These are phyloP conservation scores for Mylabris sibirica DNA, from an alignment of 2,888 invertebrate species.

Conservation along the genomic window DNA sequence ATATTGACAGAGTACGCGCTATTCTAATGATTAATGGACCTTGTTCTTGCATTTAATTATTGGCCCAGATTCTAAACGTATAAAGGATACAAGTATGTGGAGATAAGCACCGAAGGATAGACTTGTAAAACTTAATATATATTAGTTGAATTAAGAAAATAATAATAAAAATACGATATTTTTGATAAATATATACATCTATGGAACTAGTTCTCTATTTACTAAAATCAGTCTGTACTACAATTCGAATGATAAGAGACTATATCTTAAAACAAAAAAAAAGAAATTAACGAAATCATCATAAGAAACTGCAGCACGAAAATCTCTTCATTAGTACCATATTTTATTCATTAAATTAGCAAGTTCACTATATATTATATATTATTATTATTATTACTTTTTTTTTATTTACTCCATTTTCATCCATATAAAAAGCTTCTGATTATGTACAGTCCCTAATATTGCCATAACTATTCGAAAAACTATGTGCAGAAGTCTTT, in stretches of 20 bases:
- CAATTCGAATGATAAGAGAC: constrained; percentile 42
- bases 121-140: constrained; percentile 54
- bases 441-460: constrained; percentile 58
- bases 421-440: constrained; percentile 61
- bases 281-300: constrained; percentile 40
- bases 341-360: constrained; percentile 33
- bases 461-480: constrained; percentile 56
- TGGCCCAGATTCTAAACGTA: constrained; percentile 48
- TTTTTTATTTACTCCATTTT: background rate
- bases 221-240: constrained; percentile 48
- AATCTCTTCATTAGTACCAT: constrained; percentile 45
- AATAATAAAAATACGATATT: constrained; percentile 18
- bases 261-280: constrained; percentile 15
- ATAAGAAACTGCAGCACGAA: constrained; percentile 54
- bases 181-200: constrained; percentile 56
- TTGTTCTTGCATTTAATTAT: constrained; percentile 36
- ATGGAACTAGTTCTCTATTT: constrained; percentile 44
- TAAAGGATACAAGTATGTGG: constrained; percentile 45
- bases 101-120: constrained; percentile 54
- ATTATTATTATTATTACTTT: background rate
- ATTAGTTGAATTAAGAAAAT: constrained; percentile 20
- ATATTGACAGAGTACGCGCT: constrained; percentile 54
- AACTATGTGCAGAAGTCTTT: constrained; percentile 54
- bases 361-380: background rate
- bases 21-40: constrained; percentile 62